These are phyloP conservation scores for Belgica antarctica DNA, from an alignment of 2,888 invertebrate species.

Conservation along the genomic window DNA sequence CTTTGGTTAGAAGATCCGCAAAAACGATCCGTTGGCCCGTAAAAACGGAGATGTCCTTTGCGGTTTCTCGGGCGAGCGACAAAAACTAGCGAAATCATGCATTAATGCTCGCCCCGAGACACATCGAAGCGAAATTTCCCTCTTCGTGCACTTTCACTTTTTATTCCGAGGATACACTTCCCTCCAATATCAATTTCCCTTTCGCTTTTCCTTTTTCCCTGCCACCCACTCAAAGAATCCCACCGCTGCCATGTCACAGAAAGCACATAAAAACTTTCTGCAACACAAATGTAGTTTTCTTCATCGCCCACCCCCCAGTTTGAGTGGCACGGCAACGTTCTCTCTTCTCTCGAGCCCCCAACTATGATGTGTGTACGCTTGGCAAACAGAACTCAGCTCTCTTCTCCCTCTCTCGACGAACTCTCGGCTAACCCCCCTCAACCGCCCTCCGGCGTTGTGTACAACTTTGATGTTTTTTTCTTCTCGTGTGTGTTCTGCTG, in stretches of 20 bases:
- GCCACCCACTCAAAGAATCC: neutral
- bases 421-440: too few relatives aligned
- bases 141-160: conserved; percentile 17
- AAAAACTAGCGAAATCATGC: conserved; percentile 14
- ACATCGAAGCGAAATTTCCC: conserved; percentile 1
- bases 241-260: too few relatives aligned
- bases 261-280: neutral
- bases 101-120: conserved; percentile 16
- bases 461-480: conserved; percentile 17
- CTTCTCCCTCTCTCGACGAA: neutral
- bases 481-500: conserved; percentile 2
- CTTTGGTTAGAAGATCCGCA: too few relatives aligned
- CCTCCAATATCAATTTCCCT: conserved; percentile 25
- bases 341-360: neutral
- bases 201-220: conserved; percentile 15
- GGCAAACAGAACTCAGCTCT: neutral
- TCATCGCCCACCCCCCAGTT: neutral
- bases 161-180: neutral
- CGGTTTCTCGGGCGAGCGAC: neutral
- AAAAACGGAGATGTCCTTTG: conserved; percentile 9
- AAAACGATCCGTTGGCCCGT: too few relatives aligned
- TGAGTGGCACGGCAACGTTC: neutral
- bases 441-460: conserved; percentile 1
- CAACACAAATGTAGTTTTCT: conserved; percentile 1
- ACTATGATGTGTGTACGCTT: conserved; percentile 24